Evolutionary conservation across 2,113 vertebrate species (phyloP).

Genomic region (Bos javanicus): DNA sequence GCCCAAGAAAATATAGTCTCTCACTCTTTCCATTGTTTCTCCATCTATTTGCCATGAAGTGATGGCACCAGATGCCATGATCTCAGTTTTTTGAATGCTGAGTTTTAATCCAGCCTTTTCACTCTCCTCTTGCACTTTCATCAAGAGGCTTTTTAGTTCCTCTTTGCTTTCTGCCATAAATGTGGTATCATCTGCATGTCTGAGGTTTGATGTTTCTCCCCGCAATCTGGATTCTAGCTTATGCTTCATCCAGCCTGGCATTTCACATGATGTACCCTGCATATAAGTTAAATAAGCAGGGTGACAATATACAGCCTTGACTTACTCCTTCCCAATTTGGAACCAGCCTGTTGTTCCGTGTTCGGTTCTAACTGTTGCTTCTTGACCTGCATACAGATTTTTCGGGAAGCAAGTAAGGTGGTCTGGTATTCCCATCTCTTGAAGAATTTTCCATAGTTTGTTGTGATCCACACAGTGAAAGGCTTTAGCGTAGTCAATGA

Average conservation of each 20-base stretch:
- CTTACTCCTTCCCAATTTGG: not conserved
- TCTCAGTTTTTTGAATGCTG: not conserved
- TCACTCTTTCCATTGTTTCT: not conserved
- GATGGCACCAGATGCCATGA: not conserved
- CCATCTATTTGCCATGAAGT: not conserved
- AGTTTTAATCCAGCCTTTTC: not conserved
- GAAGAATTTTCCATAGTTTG: not conserved
- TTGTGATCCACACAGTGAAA: not conserved
- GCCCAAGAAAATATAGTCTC: not conserved
- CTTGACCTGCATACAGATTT: not conserved
- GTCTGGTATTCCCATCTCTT: not conserved
- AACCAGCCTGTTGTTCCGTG: not conserved
- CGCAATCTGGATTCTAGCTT: not conserved
- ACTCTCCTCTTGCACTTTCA: not conserved
- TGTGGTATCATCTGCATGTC: not conserved
- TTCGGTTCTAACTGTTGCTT: not conserved
- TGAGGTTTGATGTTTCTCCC: not conserved
- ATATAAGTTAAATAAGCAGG: not conserved
- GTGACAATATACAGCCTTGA: not conserved
- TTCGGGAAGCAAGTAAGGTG: not conserved
- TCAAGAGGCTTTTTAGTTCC: not conserved
- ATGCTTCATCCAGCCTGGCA: not conserved
- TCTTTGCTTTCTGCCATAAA: not conserved
- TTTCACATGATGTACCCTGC: not conserved
- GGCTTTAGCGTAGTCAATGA: not conserved